Evolutionary conservation across 2,797 vertebrate species (phyloP), one percentile per base, ranked within the genome.

Genomic region (Picus viridis): DNA sequence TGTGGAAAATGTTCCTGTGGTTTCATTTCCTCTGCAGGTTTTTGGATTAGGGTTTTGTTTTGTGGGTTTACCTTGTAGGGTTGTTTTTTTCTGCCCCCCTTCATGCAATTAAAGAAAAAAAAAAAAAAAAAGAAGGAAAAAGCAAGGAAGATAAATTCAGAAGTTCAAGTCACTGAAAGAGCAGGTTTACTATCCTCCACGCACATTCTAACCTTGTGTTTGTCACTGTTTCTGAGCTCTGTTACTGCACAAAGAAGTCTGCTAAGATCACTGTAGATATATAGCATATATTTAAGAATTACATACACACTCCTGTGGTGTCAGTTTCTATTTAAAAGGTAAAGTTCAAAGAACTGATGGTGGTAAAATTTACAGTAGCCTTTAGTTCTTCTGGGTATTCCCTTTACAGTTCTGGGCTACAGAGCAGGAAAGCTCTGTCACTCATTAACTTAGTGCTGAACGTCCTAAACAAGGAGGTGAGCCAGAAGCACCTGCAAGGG

Each of bases 1-100:
- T 86, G 41, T 88, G 71, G 82, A 94, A 91, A 88, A 69, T 56
- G 45, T 67, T 89, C 59, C 79, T 93, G 85, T 79, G 76, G 81
- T 77, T 87, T 95, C 53, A 30, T 82, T 93, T 95, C 65, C 85
- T 92, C 71, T 72, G 53, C 53, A 86, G 61, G 16, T 39, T 81
- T 94, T 92, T 69, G 76, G 30, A 47, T 88, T 78, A 74, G n/a
- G 10, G 26, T 67, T 94, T 93, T 68, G 57, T 41, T 51, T 83
- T 73, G 59, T 83, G 70, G 54, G 49, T 83, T 89, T 82, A 70
- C 27, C 39, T 94, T 95, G 72, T 43, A 7, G 63, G 51, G 64
- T 93, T 89, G 34, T 45, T 78, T 93, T 43, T 57, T 94, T 86
- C 65, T 57, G 12, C 14, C 23, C 47, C 32, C 27, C 64, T 70